These are phyloP conservation scores for Shinisaurus crocodilurus DNA, from an alignment of 2,113 vertebrate genomes.

Conservation along the genomic window DNA sequence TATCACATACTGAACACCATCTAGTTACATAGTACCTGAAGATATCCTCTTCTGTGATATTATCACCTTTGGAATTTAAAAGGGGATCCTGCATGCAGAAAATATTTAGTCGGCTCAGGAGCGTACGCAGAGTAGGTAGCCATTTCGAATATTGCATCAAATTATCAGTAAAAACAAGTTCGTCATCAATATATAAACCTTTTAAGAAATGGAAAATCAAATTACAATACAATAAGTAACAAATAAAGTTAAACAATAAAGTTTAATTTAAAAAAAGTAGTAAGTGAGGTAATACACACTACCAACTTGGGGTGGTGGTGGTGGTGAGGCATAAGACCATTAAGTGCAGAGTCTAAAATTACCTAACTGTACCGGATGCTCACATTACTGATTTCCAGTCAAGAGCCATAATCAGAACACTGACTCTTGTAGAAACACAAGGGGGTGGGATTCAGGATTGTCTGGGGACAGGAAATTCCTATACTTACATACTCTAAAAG, in stretches of 20 bases:
- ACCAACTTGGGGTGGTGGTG: too few relatives aligned
- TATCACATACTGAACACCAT: background rate
- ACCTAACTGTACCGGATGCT: background rate
- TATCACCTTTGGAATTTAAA: conserved; percentile 63
- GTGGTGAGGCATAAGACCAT: background rate
- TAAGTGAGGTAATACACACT: background rate
- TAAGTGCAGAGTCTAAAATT: background rate
- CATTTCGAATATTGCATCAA: conserved; percentile 54
- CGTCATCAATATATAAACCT: conserved; percentile 75
- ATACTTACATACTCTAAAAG: too few relatives aligned
- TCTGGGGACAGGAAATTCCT: background rate
- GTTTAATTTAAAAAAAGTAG: too few relatives aligned
- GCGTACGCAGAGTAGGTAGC: conserved; percentile 50
- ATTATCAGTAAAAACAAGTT: conserved; percentile 69
- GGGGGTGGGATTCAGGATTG: too few relatives aligned
- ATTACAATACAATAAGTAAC: conserved; percentile 33
- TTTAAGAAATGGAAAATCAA: conserved; percentile 51
- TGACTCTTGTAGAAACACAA: background rate
- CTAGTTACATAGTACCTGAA: conserved; percentile 71
- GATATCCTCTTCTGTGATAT: conserved; percentile 57
- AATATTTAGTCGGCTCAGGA: conserved; percentile 67
- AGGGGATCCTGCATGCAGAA: conserved; percentile 71
- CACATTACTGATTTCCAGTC: background rate
- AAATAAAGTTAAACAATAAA: background rate
- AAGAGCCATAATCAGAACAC: background rate